These are phyloP conservation scores for Conchocele bisecta DNA, from an alignment of 2,888 invertebrate genomes.

Conservation along the genomic window DNA sequence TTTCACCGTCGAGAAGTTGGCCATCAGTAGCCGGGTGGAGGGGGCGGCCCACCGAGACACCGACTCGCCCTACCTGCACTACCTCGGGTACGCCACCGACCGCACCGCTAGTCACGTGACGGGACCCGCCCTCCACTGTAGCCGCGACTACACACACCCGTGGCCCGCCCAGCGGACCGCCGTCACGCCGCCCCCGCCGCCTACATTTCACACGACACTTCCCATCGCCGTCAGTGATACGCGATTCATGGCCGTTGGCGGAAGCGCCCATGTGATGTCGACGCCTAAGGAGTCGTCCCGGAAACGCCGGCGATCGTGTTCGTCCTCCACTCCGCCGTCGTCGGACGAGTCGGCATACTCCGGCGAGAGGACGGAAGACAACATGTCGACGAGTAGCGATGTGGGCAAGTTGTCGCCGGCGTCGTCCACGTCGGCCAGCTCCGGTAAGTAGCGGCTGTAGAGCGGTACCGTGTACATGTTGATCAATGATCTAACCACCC, in stretches of 20 bases:
- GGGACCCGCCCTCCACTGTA: too few species aligned
- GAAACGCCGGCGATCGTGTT: conserved; percentile 45
- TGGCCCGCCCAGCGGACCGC: too few species aligned
- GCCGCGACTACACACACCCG: too few species aligned
- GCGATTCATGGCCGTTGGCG: too few species aligned
- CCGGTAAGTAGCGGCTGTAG: conserved; percentile 21
- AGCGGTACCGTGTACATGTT: too few species aligned
- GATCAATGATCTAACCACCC: too few species aligned
- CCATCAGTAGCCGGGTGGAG: conserved; percentile 51
- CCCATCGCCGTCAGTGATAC: too few species aligned
- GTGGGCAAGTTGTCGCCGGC: conserved; percentile 40
- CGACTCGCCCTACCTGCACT: conserved; percentile 44
- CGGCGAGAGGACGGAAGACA: conserved; percentile 7
- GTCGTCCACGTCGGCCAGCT: conserved; percentile 24
- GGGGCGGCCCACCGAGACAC: conserved; percentile 29
- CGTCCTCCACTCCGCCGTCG: conserved; percentile 39
- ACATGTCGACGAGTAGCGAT: conserved; percentile 2
- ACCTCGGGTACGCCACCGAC: conserved; percentile 8
- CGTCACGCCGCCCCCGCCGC: too few species aligned
- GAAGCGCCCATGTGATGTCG: conserved; percentile 31
- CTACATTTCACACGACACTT: too few species aligned
- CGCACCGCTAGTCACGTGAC: too few species aligned
- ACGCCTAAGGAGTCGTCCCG: conserved; percentile 38
- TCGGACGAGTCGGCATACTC: conserved; percentile 34
- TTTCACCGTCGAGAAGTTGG: conserved; percentile 59